Conservation (phyloP, 1,140 invertebrate genomes). For the Zaprionus lachaisei region DNA sequence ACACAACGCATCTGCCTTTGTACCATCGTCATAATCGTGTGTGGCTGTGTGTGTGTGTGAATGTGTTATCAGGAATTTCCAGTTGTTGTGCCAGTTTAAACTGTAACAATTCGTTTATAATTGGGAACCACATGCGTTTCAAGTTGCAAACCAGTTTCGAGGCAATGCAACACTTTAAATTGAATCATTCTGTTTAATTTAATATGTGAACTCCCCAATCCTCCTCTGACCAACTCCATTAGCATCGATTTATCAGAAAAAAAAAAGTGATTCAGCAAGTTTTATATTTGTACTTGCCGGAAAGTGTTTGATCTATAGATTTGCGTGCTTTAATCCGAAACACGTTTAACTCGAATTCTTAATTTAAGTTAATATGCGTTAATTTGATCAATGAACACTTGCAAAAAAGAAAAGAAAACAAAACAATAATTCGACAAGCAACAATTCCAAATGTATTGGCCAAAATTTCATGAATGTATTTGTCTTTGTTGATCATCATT, state of each 20-base stretch:
- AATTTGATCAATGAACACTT: conserved; percentile 65
- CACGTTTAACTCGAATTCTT: conserved; percentile 54
- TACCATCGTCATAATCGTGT: conserved; percentile 23
- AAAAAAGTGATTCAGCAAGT: conserved; percentile 55
- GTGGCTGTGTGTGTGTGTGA: conserved; percentile 4
- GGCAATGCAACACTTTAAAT: conserved; percentile 23
- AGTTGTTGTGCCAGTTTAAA: neutral
- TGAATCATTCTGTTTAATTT: conserved; percentile 66
- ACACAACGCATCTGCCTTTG: conserved; percentile 15
- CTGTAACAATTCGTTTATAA: conserved; percentile 4
- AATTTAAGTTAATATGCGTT: conserved; percentile 43
- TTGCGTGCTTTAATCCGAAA: conserved; percentile 43
- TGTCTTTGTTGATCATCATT: conserved; percentile 56
- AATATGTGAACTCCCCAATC: conserved; percentile 52
- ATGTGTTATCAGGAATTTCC: conserved; percentile 37
- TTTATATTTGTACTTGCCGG: conserved; percentile 56
- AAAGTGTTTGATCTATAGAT: conserved; percentile 62
- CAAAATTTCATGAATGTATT: conserved; percentile 36
- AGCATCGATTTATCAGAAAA: conserved; percentile 46
- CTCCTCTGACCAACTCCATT: conserved; percentile 40
- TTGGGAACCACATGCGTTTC: conserved; percentile 57
- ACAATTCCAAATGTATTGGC: conserved; percentile 45
- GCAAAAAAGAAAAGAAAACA: neutral
- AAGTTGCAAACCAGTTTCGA: conserved; percentile 52
- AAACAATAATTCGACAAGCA: conserved; percentile 44